A percentile compares a stretch with the other conserved stretches of the same genome.
Evolutionary conservation across 1,140 invertebrate species (phyloP).

Genomic region (Leptonema lineaticorne): DNA sequence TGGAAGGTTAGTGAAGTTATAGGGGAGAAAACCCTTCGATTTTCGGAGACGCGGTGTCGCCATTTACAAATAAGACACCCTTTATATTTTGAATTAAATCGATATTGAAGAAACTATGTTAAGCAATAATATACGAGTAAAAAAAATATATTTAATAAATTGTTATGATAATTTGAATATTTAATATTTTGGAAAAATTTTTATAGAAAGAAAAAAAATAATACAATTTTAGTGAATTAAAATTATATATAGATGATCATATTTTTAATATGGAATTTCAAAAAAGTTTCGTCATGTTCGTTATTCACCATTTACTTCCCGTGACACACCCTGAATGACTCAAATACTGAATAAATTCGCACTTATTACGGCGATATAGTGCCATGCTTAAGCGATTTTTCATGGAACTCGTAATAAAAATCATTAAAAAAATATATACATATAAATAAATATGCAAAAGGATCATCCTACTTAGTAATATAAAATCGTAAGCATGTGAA

Average conservation of each 20-base stretch:
- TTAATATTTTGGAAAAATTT: not conserved
- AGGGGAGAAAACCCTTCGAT: constrained; percentile 12
- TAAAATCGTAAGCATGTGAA: not conserved
- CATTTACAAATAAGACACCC: not conserved
- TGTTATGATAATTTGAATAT: not conserved
- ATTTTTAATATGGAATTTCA: not conserved
- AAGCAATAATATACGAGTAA: not conserved
- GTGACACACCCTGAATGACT: constrained; percentile 8
- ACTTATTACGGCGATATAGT: too few species aligned
- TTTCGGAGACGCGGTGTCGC: constrained; percentile 20
- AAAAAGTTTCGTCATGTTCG: constrained; percentile 2
- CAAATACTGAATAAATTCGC: not conserved
- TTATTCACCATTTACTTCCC: not conserved
- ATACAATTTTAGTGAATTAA: too few species aligned
- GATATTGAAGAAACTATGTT: not conserved
- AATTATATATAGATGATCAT: too few species aligned
- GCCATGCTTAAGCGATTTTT: too few species aligned
- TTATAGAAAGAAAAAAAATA: not conserved
- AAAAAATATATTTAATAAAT: not conserved
- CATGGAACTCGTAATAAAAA: too few species aligned
- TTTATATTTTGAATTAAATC: not conserved
- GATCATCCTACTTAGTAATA: too few species aligned
- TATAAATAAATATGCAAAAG: too few species aligned
- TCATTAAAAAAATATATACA: too few species aligned
- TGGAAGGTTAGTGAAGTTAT: constrained; percentile 15